A percentile compares a stretch with the other conserved stretches of the same genome.
Conservation (phyloP, 2,797 vertebrate species). For the Ceryle rudis region DNA sequence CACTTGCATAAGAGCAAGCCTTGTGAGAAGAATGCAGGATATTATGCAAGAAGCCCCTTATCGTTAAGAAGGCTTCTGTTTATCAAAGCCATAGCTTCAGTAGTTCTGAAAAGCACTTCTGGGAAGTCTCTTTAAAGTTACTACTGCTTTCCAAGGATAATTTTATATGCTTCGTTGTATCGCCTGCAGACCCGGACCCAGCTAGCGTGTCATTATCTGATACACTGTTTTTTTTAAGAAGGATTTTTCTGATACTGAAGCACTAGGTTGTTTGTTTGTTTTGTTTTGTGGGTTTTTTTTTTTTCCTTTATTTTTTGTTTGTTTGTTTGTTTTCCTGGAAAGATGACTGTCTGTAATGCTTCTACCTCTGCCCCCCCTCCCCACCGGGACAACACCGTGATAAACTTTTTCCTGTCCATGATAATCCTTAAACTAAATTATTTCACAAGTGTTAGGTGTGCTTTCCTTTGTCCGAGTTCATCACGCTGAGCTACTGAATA, state of each 20-base stretch:
- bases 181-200: not conserved
- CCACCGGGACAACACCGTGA: not conserved
- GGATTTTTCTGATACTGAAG: slow-evolving; percentile 8
- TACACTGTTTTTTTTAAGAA: not conserved
- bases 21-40: slow-evolving; percentile 57
- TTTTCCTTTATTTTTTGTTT: not conserved
- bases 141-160: not conserved
- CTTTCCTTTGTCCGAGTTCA: not conserved
- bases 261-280: not conserved
- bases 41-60: slow-evolving; percentile 36
- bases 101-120: slow-evolving; percentile 41
- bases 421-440: not conserved
- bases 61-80: slow-evolving; percentile 43
- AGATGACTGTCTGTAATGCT: not conserved
- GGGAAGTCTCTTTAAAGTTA: slow-evolving; percentile 50
- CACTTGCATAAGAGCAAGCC: slow-evolving; percentile 56
- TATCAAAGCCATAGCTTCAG: slow-evolving; percentile 28
- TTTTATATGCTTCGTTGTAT: not conserved
- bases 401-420: not conserved
- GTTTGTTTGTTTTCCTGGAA: not conserved
- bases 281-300: no score
- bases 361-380: not conserved
- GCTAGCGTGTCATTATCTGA: slow-evolving; percentile 10
- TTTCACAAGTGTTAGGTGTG: not conserved
- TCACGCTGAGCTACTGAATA: not conserved